Evolutionary conservation across 2,888 invertebrate genomes (phyloP).

Genomic region (Coenonympha glycerion): DNA sequence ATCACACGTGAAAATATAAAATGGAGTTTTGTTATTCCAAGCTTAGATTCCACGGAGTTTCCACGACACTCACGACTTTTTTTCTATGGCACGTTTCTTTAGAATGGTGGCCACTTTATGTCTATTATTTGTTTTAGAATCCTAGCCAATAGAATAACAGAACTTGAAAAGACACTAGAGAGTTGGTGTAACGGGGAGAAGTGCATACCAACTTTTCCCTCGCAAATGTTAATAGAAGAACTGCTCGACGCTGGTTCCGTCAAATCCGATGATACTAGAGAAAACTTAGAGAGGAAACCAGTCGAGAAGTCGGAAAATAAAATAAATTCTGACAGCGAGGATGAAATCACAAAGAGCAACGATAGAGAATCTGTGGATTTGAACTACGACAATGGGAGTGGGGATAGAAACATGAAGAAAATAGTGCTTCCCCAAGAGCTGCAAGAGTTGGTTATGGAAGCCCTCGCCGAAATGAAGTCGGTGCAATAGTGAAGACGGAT

Average conservation of each 20-base stretch:
- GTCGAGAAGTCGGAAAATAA: conserved; percentile 39
- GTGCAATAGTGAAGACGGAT: conserved; percentile 47
- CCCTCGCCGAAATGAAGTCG: conserved; percentile 82
- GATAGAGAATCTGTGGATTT: conserved; percentile 32
- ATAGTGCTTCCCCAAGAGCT: conserved; percentile 77
- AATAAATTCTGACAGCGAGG: conserved; percentile 52
- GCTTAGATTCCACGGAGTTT: too few species aligned
- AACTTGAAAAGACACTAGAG: conserved; percentile 85
- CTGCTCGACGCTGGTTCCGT: conserved; percentile 57
- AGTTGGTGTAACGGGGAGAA: conserved; percentile 73
- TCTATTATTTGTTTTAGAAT: conserved; percentile 78
- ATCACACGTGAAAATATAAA: too few species aligned
- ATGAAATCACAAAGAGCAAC: conserved; percentile 47
- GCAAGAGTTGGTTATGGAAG: conserved; percentile 77
- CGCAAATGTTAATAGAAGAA: conserved; percentile 79
- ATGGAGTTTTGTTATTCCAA: too few species aligned
- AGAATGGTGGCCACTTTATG: too few species aligned
- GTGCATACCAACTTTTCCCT: conserved; percentile 75
- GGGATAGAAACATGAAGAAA: conserved; percentile 48
- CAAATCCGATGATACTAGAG: conserved; percentile 50
- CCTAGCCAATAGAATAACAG: conserved; percentile 86
- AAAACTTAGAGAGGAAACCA: conserved; percentile 35
- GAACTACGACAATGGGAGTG: conserved; percentile 34
- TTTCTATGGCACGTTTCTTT: too few species aligned
- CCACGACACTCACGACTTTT: too few species aligned